Conservation (phyloP, 2,113 vertebrate genomes). For the Dromiciops gliroides region DNA sequence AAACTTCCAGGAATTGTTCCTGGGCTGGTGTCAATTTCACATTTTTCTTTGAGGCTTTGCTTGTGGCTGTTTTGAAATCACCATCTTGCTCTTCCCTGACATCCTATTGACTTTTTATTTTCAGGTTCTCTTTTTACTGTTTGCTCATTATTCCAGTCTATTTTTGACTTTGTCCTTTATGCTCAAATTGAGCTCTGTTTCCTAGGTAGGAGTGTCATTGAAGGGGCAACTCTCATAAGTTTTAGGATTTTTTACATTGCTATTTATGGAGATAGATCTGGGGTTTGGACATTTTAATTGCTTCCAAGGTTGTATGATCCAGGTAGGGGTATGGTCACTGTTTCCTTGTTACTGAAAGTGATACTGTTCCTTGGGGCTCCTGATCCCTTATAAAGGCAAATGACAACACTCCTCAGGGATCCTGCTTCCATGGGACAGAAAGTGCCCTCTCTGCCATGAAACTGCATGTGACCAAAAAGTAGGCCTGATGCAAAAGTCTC, state of each 20-base stretch:
- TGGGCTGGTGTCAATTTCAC: background rate
- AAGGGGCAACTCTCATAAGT: background rate
- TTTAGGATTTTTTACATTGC: background rate
- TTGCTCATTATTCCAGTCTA: background rate
- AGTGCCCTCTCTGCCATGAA: background rate
- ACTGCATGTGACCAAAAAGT: background rate
- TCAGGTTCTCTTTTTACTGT: background rate
- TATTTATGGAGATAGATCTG: background rate
- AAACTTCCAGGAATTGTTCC: background rate
- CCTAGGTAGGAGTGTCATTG: background rate
- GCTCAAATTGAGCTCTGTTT: background rate
- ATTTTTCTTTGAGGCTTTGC: background rate
- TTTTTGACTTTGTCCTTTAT: background rate
- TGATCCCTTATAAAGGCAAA: no score
- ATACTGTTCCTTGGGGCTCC: background rate
- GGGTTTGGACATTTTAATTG: background rate
- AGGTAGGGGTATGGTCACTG: background rate
- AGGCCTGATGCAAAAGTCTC: slow-evolving; percentile 35
- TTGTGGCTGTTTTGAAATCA: background rate
- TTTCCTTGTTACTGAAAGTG: background rate
- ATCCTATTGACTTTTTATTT: background rate
- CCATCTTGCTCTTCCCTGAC: background rate
- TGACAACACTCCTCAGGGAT: background rate
- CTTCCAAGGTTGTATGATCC: background rate
- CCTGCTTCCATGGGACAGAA: background rate